Conservation (phyloP, 2,888 invertebrate genomes). For the Crocallis elinguaria region DNA sequence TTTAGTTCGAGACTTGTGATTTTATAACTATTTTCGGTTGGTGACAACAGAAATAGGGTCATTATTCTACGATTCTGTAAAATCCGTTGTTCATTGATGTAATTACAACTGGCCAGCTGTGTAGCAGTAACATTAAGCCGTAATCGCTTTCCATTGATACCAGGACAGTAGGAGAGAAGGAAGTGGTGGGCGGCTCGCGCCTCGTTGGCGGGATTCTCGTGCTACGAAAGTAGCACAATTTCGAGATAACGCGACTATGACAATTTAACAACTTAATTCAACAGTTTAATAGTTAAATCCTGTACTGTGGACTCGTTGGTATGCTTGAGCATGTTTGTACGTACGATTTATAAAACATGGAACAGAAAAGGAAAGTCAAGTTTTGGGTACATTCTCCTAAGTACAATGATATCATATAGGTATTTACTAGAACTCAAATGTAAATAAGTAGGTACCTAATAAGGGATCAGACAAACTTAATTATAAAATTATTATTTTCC, state of each 20-base stretch:
- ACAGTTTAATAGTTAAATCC: conserved; percentile 34
- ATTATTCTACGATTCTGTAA: neutral
- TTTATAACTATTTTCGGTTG: no score
- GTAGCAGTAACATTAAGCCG: conserved; percentile 6
- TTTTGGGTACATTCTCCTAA: no score
- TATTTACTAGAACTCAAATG: no score
- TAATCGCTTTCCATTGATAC: conserved; percentile 34
- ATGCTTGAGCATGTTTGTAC: neutral
- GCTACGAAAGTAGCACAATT: conserved; percentile 35
- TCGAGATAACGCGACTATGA: conserved; percentile 30
- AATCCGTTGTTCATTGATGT: neutral
- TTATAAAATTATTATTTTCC: no score
- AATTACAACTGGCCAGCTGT: neutral
- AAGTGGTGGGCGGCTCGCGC: conserved; percentile 34
- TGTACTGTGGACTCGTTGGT: conserved; percentile 8
- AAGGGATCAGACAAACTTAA: no score
- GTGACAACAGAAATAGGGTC: no score
- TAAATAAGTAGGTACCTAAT: no score
- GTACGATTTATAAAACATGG: no score
- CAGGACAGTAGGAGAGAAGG: conserved; percentile 34
- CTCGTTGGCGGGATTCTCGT: conserved; percentile 29
- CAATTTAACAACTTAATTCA: conserved; percentile 32
- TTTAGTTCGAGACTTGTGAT: no score
- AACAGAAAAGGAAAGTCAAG: no score
- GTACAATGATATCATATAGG: no score